Conservation (phyloP, 2,113 vertebrate genomes). For the Neogobius melanostomus region DNA sequence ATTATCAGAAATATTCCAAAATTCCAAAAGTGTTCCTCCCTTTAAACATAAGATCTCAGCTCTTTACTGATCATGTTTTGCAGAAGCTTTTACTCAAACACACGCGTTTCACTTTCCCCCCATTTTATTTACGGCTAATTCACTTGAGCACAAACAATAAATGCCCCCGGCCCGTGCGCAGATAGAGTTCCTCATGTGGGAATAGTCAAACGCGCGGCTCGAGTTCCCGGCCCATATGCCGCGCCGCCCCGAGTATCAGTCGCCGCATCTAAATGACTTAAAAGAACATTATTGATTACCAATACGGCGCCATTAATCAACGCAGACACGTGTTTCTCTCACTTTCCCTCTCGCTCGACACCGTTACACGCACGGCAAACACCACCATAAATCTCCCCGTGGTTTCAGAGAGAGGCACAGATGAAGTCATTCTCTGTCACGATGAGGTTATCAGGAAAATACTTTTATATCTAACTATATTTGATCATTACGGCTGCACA, state of each 20-base stretch:
- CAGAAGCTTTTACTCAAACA: no score
- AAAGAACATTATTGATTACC: conserved; percentile 75
- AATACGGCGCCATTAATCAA: conserved; percentile 71
- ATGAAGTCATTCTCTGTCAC: conserved; percentile 44
- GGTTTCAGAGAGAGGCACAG: conserved; percentile 21
- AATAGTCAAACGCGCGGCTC: conserved; percentile 54
- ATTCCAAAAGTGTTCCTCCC: no score
- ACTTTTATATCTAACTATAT: not conserved
- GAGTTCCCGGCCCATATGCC: conserved; percentile 64
- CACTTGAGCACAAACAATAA: conserved; percentile 61
- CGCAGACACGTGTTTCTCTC: conserved; percentile 20
- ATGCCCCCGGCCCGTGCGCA: conserved; percentile 45
- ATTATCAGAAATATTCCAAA: no score
- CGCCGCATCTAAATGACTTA: conserved; percentile 65
- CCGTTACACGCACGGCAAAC: conserved; percentile 8
- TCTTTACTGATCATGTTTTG: no score
- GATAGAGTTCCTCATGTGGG: conserved; percentile 69
- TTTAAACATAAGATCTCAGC: no score
- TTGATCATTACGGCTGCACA: not conserved
- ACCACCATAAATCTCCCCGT: conserved; percentile 40
- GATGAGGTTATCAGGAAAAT: not conserved
- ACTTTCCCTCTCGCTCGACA: conserved; percentile 17
- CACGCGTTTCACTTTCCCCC: not conserved
- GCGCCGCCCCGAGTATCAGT: conserved; percentile 65
- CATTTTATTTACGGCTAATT: conserved; percentile 63